A percentile compares a stretch with the other conserved stretches of the same genome.
These are phyloP conservation scores for Zaprionus tsacasi DNA, from an alignment of 1,140 invertebrate genomes.

Conservation along the genomic window DNA sequence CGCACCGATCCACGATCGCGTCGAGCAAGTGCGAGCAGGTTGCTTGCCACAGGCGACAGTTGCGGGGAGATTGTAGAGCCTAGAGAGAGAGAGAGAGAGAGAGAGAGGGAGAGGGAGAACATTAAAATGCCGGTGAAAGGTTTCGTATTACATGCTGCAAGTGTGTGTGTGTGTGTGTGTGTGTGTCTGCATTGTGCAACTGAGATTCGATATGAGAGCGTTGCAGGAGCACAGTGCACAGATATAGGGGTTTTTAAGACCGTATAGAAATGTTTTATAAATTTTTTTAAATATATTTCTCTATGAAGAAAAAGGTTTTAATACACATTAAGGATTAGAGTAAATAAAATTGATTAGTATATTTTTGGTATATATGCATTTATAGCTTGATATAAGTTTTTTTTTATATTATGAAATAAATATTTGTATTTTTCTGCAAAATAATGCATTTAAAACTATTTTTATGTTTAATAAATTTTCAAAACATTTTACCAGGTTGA, in stretches of 20 bases:
- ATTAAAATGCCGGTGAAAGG: slow-evolving; percentile 62
- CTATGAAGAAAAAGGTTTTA: no score
- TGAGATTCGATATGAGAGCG: slow-evolving; percentile 69
- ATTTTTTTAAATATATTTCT: no score
- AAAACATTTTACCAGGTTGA: no score
- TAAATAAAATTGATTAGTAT: background rate
- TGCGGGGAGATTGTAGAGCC: background rate
- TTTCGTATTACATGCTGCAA: slow-evolving; percentile 67
- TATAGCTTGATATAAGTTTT: no score
- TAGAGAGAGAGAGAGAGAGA: no score
- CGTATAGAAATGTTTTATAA: no score
- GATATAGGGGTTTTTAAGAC: no score
- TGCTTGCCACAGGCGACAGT: slow-evolving; percentile 37
- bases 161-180: background rate
- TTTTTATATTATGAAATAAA: no score
- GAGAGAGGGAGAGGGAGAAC: slow-evolving; percentile 7
- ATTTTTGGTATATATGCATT: no score
- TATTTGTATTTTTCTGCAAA: no score
- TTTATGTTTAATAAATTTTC: no score
- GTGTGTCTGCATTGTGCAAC: slow-evolving; percentile 65
- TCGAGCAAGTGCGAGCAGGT: slow-evolving; percentile 66
- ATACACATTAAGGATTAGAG: background rate
- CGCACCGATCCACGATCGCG: background rate
- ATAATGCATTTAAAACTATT: no score
- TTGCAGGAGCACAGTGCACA: background rate